Evolutionary conservation across 2,113 vertebrate genomes (phyloP).

Genomic region (Ophthalmolycus amberensis): DNA sequence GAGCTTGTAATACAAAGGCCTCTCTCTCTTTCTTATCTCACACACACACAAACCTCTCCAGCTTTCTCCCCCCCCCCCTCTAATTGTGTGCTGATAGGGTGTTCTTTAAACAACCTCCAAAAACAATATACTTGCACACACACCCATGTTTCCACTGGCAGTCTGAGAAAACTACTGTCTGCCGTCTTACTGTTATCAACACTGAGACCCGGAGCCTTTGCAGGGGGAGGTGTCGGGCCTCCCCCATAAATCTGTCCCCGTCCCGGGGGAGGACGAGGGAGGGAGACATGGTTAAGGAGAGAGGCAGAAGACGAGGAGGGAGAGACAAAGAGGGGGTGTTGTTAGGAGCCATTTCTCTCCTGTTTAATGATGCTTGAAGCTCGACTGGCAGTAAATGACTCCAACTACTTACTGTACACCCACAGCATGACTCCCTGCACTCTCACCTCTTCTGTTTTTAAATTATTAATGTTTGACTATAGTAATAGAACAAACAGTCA

Average conservation of each 20-base stretch:
- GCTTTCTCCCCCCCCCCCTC: constrained; percentile 19
- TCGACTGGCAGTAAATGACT: constrained; percentile 54
- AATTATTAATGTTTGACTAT: neutral
- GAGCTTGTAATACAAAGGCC: constrained; percentile 60
- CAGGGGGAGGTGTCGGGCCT: constrained; percentile 47
- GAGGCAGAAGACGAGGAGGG: constrained; percentile 15
- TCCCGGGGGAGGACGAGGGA: neutral
- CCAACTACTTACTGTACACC: constrained; percentile 27
- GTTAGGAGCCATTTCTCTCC: constrained; percentile 51
- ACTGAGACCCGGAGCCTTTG: constrained; percentile 14
- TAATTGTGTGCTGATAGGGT: constrained; percentile 63
- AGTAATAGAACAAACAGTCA: neutral
- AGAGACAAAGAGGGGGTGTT: constrained; percentile 26
- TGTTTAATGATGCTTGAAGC: constrained; percentile 66
- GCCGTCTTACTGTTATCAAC: constrained; percentile 31
- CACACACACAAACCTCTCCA: neutral
- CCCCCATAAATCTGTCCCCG: constrained; percentile 66
- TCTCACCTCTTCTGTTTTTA: neutral
- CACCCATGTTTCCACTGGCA: constrained; percentile 40
- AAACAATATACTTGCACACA: constrained; percentile 55
- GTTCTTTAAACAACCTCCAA: constrained; percentile 71
- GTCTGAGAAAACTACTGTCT: constrained; percentile 39
- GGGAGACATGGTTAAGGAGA: constrained; percentile 1
- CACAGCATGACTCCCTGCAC: constrained; percentile 5
- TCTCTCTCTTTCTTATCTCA: constrained; percentile 67